Evolutionary conservation across 92 coral and sea anemone genomes (phyloP).

Genomic region (Epizoanthus illoricatus): DNA sequence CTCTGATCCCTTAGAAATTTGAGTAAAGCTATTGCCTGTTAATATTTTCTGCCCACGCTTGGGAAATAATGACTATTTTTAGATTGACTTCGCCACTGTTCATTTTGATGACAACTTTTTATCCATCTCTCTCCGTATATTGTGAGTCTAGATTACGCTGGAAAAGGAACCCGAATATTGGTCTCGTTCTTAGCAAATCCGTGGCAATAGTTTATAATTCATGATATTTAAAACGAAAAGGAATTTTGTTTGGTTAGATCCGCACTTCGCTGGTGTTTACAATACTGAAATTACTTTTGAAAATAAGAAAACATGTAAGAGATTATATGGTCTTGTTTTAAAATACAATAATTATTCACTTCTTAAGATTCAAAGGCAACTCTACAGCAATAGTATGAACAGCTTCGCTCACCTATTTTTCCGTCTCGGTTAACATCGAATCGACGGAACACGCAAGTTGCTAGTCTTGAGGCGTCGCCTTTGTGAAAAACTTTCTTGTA

Average conservation of each 20-base stretch:
- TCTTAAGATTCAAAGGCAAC: neutral
- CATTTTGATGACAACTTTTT: conserved; percentile 16
- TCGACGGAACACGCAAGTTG: conserved; percentile 92
- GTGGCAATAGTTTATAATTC: neutral
- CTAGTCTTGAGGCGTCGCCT: conserved; percentile 93
- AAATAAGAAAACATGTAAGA: conserved; percentile 10
- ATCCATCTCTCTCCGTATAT: neutral
- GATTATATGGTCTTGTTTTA: conserved; percentile 24
- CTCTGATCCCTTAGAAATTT: neutral
- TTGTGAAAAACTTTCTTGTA: conserved; percentile 92
- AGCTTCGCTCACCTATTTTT: conserved; percentile 79
- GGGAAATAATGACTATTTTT: conserved; percentile 23
- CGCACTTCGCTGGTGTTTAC: conserved; percentile 6
- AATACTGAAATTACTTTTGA: conserved; percentile 8
- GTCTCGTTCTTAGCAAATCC: neutral
- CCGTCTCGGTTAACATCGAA: conserved; percentile 96
- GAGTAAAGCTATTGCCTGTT: neutral
- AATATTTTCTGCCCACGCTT: conserved; percentile 40
- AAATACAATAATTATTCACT: conserved; percentile 8
- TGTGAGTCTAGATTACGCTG: neutral
- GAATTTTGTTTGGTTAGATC: conserved; percentile 12
- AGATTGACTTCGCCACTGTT: conserved; percentile 27
- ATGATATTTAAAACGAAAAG: neutral
- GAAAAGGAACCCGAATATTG: neutral
- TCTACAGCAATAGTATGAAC: conserved; percentile 8